Base-by-base conservation (phyloP, 2,888 invertebrate species). In the Melanophora roralis region DNA sequence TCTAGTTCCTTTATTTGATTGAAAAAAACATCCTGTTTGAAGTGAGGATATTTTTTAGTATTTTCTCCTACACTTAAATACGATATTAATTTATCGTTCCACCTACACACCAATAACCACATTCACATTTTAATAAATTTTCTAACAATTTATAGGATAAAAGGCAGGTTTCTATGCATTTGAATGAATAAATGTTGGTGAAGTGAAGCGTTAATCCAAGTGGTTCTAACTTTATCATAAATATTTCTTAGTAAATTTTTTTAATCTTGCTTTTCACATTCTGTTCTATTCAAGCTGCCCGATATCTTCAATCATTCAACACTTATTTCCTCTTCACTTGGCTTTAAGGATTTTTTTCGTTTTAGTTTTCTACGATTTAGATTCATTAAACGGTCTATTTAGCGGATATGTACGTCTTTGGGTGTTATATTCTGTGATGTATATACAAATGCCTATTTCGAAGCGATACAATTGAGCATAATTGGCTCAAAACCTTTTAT, bases 371-470 rank as follows among this genome's bases (percentile, higher is more conserved):
- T 62, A 23, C 6, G 27, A 34, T 38, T 60, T 36, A 2, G 36
- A n/a, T 59, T 57, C 9, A 38, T 43, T 47, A 32, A 62, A 60
- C 57, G 12, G 53, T 9, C 38, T 21, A n/a, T 45, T 16, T 5
- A 16, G 49, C 12, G 45, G 67, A 19, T 45, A 59, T 32, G 12
- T 27, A 49, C 45, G 51, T 12, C 16, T 9, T 34, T 59, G 21
- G n/a, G 14, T 45, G 16, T 53, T 51, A 38, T 49, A 23, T 49
- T 11, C 21, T 53, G 21, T 68, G 59, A 68, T 76, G 43, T 72
- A 57, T 51, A 73, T 68, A 53, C 65, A 68, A 80, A 73, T 76
- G 76, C 60, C 72, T 76, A 36, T 76, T 73, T 68, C 59, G 5
- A 2, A 40, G 45, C 43, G 43, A 43, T 2, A 43, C 14, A 60